phyloP scores from a whole-genome alignment of 2,797 vertebrate species.

The Pipistrellus nathusii region DNA sequence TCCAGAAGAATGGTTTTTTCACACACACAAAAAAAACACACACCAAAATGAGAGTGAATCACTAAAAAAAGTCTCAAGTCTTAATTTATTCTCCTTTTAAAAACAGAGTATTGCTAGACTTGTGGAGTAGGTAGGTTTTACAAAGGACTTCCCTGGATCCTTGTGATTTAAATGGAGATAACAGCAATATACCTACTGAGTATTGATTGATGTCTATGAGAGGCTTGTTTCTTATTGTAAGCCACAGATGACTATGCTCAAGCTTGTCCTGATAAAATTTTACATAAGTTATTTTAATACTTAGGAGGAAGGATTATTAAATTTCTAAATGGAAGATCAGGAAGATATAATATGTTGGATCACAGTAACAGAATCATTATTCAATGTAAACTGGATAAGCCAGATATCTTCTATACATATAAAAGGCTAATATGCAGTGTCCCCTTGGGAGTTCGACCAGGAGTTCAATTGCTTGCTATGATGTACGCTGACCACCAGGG shows the following conservation, averaged over 20 bases:
- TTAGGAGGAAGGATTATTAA: background rate
- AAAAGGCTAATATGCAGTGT: too few species aligned
- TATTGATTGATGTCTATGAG: background rate
- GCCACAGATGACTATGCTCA: background rate
- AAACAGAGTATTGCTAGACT: background rate
- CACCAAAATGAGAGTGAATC: background rate
- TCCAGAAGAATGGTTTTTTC: slow-evolving; percentile 11
- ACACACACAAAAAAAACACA: background rate
- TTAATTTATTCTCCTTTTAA: background rate
- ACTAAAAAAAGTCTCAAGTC: background rate
- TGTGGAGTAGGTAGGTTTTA: background rate
- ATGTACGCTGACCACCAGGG: too few species aligned
- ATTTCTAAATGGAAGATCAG: background rate
- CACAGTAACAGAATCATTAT: background rate
- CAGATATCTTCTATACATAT: background rate
- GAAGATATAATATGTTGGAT: background rate
- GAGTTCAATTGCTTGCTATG: too few species aligned
- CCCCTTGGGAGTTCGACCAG: too few species aligned
- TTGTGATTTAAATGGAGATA: background rate
- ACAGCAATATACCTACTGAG: background rate
- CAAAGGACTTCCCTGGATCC: background rate
- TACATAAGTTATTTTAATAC: background rate
- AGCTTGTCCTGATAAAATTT: slow-evolving; percentile 1
- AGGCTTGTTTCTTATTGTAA: background rate
- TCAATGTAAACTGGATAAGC: background rate